Evolutionary conservation across 1,140 invertebrate species (phyloP).

Genomic region (Melipona quadrifasciata): DNA sequence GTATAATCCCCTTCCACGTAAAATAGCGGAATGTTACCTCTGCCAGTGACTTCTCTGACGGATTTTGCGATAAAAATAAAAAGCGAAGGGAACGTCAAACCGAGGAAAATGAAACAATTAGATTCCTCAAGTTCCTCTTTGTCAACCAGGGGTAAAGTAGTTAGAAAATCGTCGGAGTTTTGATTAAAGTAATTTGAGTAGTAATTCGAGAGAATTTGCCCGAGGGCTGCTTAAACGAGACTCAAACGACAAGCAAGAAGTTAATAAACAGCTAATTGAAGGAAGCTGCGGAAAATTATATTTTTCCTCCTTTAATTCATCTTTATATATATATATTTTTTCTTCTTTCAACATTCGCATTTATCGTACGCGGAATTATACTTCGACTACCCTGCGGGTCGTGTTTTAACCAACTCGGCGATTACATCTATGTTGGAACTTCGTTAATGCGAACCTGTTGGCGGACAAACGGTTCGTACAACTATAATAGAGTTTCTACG

Average conservation of each 20-base stretch:
- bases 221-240: slow-evolving; percentile 20
- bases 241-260: slow-evolving; percentile 4
- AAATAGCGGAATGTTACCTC: neutral
- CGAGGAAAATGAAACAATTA: neutral
- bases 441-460: too few relatives aligned
- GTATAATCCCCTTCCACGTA: neutral
- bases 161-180: slow-evolving; percentile 22
- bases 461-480: too few relatives aligned
- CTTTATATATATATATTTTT: too few relatives aligned
- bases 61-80: neutral
- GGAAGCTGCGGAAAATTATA: neutral
- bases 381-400: neutral
- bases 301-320: neutral
- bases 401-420: neutral
- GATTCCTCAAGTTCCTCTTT: neutral
- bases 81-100: too few relatives aligned
- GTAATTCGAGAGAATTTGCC: neutral
- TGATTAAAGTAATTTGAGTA: slow-evolving; percentile 3
- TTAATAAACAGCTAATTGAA: slow-evolving; percentile 9
- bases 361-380: neutral
- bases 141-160: neutral
- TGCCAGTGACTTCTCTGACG: neutral
- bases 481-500: too few relatives aligned
- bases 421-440: too few relatives aligned
- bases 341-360: neutral